phyloP scores from a whole-genome alignment of 2,113 vertebrate species.

The Bubalus kerabau region DNA sequence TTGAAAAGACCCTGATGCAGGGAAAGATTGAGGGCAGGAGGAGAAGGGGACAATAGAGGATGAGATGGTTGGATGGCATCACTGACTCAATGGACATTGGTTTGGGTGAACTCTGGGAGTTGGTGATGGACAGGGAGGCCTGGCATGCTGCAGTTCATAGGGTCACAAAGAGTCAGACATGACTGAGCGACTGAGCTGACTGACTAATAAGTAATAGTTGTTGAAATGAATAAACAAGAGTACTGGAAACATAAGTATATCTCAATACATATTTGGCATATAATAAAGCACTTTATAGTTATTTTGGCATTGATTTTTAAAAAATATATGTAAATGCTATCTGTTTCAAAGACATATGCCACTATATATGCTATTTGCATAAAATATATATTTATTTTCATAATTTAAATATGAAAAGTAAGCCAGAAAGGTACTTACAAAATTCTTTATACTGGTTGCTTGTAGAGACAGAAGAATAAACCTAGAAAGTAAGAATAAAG shows the following conservation, averaged over 20 bases:
- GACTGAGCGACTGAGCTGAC: neutral
- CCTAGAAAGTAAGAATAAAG: neutral
- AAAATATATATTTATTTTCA: neutral
- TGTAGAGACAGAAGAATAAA: neutral
- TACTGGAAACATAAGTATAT: neutral
- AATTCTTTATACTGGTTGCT: neutral
- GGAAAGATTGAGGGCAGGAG: neutral
- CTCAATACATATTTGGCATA: neutral
- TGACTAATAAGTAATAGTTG: neutral
- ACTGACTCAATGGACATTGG: neutral
- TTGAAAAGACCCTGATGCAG: neutral
- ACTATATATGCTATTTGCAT: neutral
- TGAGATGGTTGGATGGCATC: neutral
- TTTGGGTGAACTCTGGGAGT: neutral
- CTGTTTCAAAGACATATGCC: neutral
- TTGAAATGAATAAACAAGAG: neutral
- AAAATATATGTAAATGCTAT: neutral
- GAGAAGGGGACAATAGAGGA: neutral
- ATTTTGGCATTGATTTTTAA: neutral
- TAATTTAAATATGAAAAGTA: neutral
- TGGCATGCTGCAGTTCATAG: neutral
- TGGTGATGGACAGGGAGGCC: neutral
- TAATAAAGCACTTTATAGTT: neutral
- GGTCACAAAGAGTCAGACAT: fast-evolving
- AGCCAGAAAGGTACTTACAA: neutral